Percentiles rank a stretch among this genome's conserved stretches.
Evolutionary conservation across 2,113 vertebrate genomes (phyloP).

Genomic region (Marmota monax): DNA sequence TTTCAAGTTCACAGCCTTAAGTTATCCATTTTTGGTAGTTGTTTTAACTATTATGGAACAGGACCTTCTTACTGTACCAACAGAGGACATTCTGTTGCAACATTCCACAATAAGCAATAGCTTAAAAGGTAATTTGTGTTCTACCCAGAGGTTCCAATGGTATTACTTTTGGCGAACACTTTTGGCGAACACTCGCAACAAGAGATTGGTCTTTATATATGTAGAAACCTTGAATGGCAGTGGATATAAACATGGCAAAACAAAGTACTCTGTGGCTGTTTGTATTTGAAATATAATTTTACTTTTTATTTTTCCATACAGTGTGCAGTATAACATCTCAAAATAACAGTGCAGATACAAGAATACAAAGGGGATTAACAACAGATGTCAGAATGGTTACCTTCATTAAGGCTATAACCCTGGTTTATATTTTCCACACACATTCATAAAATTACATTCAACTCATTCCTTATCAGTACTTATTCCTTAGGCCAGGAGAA

Average conservation of each 20-base stretch:
- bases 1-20: background rate
- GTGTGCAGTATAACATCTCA: slow-evolving; percentile 88
- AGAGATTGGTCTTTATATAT: background rate
- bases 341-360: slow-evolving; percentile 86
- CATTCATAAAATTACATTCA: slow-evolving; percentile 86
- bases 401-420: slow-evolving; percentile 85
- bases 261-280: slow-evolving; percentile 83
- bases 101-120: background rate
- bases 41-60: background rate
- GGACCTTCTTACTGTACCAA: background rate
- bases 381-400: slow-evolving; percentile 82
- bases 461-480: slow-evolving; percentile 73
- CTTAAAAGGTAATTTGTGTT: background rate
- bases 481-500: slow-evolving; percentile 70
- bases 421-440: slow-evolving; percentile 78
- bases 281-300: slow-evolving; percentile 88
- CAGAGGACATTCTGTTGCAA: background rate
- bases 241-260: slow-evolving; percentile 37
- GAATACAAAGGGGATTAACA: slow-evolving; percentile 80
- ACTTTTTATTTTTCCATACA: slow-evolving; percentile 86
- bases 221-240: background rate
- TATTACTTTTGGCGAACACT: background rate
- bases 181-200: background rate
- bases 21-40: background rate
- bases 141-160: background rate